These are phyloP conservation scores for Aspidapion aeneum DNA, from an alignment of 2,888 invertebrate species.

Conservation along the genomic window DNA sequence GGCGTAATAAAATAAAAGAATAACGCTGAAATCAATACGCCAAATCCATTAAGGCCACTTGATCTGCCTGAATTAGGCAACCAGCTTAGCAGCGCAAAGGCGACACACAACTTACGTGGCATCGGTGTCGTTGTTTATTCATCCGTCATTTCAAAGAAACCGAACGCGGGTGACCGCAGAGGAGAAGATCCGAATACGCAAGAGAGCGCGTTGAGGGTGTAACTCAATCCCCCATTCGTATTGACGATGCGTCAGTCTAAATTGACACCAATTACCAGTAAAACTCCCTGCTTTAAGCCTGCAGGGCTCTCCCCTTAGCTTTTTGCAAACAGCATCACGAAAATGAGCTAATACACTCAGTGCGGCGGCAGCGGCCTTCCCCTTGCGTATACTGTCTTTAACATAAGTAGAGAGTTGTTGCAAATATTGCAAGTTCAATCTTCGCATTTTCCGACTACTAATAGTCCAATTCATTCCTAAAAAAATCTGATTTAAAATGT, in stretches of 20 bases:
- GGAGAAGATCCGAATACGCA: constrained; percentile 28
- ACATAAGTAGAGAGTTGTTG: background rate
- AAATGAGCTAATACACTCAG: constrained; percentile 49
- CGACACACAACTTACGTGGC: background rate
- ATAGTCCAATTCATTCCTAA: too few species aligned
- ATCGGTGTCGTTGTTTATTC: constrained; percentile 22
- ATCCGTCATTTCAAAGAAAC: constrained; percentile 29
- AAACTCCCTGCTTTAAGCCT: constrained; percentile 50
- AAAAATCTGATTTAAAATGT: too few species aligned
- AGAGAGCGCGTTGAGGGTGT: too few species aligned
- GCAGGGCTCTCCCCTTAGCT: constrained; percentile 39
- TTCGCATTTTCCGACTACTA: too few species aligned
- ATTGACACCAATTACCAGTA: constrained; percentile 65
- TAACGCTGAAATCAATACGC: background rate
- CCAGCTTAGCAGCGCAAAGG: background rate
- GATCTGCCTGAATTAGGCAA: background rate
- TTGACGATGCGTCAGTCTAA: constrained; percentile 59
- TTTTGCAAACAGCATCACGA: constrained; percentile 49
- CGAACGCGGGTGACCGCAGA: constrained; percentile 34
- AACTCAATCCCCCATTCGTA: constrained; percentile 48
- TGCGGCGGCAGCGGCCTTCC: constrained; percentile 20
- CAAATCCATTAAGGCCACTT: background rate
- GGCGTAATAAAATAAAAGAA: constrained; percentile 4
- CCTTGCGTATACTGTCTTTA: constrained; percentile 1
- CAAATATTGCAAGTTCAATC: too few species aligned